Base-by-base conservation (phyloP, 2,888 invertebrate genomes). In the Pterostichus madidus region DNA sequence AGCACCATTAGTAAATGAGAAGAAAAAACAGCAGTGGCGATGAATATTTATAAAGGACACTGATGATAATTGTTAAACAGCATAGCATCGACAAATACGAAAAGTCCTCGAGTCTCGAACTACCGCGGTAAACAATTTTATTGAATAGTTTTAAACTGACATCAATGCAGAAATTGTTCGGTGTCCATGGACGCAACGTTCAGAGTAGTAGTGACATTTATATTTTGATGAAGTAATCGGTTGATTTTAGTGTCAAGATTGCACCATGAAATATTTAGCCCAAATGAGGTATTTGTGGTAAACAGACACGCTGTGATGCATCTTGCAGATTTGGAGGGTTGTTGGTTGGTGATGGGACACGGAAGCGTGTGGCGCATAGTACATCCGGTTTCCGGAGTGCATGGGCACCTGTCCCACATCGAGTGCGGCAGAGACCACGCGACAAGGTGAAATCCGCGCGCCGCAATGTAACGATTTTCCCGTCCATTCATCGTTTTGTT, bases 401-500 rank as follows among this genome's bases (percentile, higher is more conserved):
- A 6, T 73, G 52, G 24, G 52, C 75, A 80, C 71, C 49, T 80
- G 80, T 61, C 52, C 53, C 77, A 77, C 56, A 56, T 77, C 68
- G 80, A 24, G 24, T 24, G 24, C 49, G 64, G 15, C 17, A 5
- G 68, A 32, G 44, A 39, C 56, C 15, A 59, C 80, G 68, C 39
- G 35, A 75, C 73, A 46, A 79, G 79, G 61, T 71, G 80, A 80
- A 80, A 80, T 78, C 77, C 78, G 78, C 80, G 71, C 71, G 71
- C 39, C 71, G 80, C 73, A 80, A 80, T 80, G 71, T 80, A 80
- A 80, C 80, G 80, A 80, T 80, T 80, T 85, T 85, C 86, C 85
- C 87, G 85, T 87, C 87, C 88, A 88, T 88, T 87, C 87, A 88
- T 88, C 87, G 87, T 87, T 88, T 87, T 87, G 86, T 85, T 84